Base-by-base conservation (phyloP, 2,797 vertebrate species). In the Enteromius trimaculatus region DNA sequence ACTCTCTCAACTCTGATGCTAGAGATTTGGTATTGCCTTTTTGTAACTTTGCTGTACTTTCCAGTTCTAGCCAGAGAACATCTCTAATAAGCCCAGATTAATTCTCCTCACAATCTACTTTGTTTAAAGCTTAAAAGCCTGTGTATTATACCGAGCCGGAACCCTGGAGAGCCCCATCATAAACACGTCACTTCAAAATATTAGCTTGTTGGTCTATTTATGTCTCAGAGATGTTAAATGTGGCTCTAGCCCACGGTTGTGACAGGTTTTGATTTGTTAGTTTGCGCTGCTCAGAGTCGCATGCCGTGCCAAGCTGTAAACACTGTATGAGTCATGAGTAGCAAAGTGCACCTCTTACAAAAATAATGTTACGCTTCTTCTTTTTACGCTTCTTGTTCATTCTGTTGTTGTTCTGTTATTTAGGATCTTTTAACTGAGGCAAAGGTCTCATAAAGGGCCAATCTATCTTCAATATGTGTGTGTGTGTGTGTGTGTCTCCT, bases 261-360 rank as follows among this genome's bases (percentile, higher is more conserved):
- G 62, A 37, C 31, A 23, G 29, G 47, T 82, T 76, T 81, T 49
- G 29, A 64, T 71, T 81, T 47, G 69, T 34, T 39, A 47, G 49
- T 68, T 82, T 77, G 44, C 0, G 8, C 49, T 66, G 72, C 34
- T 77, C 34, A 58, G 72, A 55, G 62, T 47, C 23, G 19, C 37
- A 44, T 6, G 49, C 31, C 19, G 21, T 68, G 26, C 69, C 44
- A 79, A 64, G 68, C 10, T 79, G 64, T 82, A 82, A 84, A 76
- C 62, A 76, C 37, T 39, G 37, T 42, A 80, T 87, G 58, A 87
- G 72, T 83, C 84, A 80, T 55, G 42, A 23, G 66, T 23, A 49
- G 29, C 39, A 49, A 60, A 60, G 81, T 37, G 65, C 64, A 26
- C 26, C 66, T 34, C 49, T 3, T 42, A 58, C 34, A 58, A 76